Evolutionary conservation across 2,888 invertebrate species (phyloP).

Genomic region (Meta bourneti): DNA sequence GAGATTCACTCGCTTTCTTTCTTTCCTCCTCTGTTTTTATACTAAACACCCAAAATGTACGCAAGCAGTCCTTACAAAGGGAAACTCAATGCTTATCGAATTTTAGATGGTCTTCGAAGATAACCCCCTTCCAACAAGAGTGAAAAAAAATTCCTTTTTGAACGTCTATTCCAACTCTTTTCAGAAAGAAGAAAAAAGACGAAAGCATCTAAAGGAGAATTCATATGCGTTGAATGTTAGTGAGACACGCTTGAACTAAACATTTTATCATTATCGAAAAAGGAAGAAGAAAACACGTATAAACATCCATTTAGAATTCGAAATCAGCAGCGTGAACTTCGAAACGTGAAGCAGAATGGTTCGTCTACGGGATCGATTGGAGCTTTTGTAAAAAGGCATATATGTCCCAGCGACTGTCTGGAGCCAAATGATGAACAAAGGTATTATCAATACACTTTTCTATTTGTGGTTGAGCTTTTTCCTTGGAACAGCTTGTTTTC

Average conservation of each 20-base stretch:
- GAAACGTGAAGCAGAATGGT: conserved; percentile 24
- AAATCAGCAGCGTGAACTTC: neutral
- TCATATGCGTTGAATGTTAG: conserved; percentile 27
- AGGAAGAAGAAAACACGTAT: conserved; percentile 8
- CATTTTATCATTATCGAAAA: conserved; percentile 31
- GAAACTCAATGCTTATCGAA: conserved; percentile 17
- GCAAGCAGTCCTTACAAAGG: neutral
- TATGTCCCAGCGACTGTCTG: conserved; percentile 25
- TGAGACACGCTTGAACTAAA: neutral
- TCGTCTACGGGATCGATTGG: conserved; percentile 13
- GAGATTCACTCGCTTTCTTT: neutral
- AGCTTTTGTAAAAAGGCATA: conserved; percentile 12
- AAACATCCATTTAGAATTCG: conserved; percentile 47
- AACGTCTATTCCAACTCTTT: neutral
- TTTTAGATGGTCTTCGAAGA: conserved; percentile 15
- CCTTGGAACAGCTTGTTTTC: neutral
- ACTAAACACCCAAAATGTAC: neutral
- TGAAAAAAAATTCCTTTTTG: neutral
- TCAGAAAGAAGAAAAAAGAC: neutral
- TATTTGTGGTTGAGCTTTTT: neutral
- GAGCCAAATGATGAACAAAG: conserved; percentile 42
- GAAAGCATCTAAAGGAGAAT: conserved; percentile 9
- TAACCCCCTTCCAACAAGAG: neutral
- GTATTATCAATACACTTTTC: neutral
- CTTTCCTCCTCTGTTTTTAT: neutral